Evolutionary conservation across 2,797 vertebrate species (phyloP).

Genomic region (Heterohyrax brucei): DNA sequence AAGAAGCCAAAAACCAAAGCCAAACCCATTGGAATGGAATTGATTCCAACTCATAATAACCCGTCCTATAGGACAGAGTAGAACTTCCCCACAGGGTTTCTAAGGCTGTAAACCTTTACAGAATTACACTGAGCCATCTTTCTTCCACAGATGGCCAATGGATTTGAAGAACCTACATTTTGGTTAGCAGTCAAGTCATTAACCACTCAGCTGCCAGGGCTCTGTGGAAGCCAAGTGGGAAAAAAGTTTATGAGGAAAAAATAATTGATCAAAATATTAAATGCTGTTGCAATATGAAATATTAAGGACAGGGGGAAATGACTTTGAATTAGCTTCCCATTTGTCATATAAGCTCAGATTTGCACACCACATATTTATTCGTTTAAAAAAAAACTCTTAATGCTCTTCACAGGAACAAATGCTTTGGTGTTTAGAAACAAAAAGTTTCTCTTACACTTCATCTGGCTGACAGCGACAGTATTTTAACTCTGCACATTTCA

Average conservation of each 20-base stretch:
- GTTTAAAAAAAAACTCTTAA: neutral
- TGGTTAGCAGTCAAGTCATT: too few relatives aligned
- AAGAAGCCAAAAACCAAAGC: neutral
- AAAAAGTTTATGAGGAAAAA: neutral
- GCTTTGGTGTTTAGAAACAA: neutral
- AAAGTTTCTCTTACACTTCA: conserved; percentile 52
- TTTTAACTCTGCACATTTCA: conserved; percentile 31
- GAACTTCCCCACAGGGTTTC: too few relatives aligned
- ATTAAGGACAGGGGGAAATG: neutral
- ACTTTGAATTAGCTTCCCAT: conserved; percentile 8
- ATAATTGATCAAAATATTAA: conserved; percentile 5
- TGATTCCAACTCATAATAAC: too few relatives aligned
- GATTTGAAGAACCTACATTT: too few relatives aligned
- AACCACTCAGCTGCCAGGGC: too few relatives aligned
- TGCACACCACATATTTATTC: neutral
- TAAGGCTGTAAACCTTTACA: too few relatives aligned
- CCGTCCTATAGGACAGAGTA: too few relatives aligned
- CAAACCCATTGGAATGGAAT: too few relatives aligned
- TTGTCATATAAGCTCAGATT: neutral
- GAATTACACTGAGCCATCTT: too few relatives aligned
- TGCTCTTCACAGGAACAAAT: neutral
- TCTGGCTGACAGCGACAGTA: neutral
- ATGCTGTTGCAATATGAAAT: neutral
- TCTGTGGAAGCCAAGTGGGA: neutral
- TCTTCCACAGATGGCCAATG: too few relatives aligned